Evolutionary conservation across 1,140 invertebrate genomes (phyloP), one percentile per base, ranked within the genome.

Genomic region (Heliothis virescens): DNA sequence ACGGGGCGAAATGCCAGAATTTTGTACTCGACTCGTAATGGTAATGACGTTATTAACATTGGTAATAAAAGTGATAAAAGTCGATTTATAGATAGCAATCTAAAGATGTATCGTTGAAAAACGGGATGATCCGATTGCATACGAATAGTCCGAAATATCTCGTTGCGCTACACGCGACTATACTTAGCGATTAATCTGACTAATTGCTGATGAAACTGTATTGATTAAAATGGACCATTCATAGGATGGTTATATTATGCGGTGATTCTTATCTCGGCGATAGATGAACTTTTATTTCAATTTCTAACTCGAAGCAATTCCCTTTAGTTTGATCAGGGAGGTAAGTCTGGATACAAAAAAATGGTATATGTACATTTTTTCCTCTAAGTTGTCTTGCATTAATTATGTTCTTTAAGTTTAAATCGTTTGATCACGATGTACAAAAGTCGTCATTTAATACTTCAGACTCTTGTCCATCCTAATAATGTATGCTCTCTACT

Each of bases 191-290:
- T 60, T 18, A 16, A 65, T 65, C 62, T 16, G 62, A 47, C n/a
- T 67, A 67, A 67, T 67, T 67, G 41, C 34, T 48, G 63, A 67
- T 67, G 63, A 67, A 67, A 67, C 63, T 67, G 41, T 48, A 63
- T 63, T 48, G 63, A 67, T 67, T 67, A 67, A n/a, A 21, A 67
- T 18, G 11, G 48, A 67, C 63, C n/a, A 67, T 67, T 67, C 48
- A 48, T 41, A 48, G 16, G 16, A 13, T 18, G 2, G 34, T 41
- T 41, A 41, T 41, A 9, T 41, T 41, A 41, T 41, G 34, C 34
- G 34, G 3, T 67, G 63, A 67, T 67, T 18, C 16, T 3, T 16
- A 67, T 48, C 63, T 48, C n/a, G 18, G 16, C 48, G 18, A 18
- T 57, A 16, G 7, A 55, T n/a, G 34, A 57, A 57, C 18, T 18